Conservation (phyloP, 2,113 vertebrate species). For the Aspiorhynchus laticeps region DNA sequence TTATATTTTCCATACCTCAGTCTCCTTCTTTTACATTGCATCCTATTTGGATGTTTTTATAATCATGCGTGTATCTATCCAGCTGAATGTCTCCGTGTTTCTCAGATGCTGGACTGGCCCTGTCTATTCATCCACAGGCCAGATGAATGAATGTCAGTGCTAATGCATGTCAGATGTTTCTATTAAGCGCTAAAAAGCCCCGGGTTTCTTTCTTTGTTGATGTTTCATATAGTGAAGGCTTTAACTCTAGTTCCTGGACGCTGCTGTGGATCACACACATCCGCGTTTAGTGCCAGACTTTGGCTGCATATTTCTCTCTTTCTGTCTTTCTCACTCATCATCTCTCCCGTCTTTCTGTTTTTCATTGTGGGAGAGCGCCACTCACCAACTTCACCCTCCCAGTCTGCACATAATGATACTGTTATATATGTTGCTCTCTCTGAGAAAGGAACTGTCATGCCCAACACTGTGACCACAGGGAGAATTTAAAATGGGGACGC, state of each 20-base stretch:
- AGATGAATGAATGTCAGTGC: slow-evolving; percentile 66
- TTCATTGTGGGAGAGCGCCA: slow-evolving; percentile 70
- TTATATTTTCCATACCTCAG: neutral
- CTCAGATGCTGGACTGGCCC: slow-evolving; percentile 25
- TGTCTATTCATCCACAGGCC: slow-evolving; percentile 61
- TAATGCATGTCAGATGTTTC: slow-evolving; percentile 79
- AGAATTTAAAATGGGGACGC: slow-evolving; percentile 57
- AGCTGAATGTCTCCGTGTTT: slow-evolving; percentile 11
- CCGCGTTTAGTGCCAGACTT: slow-evolving; percentile 72
- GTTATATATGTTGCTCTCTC: slow-evolving; percentile 68
- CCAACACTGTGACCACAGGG: slow-evolving; percentile 70
- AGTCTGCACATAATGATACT: slow-evolving; percentile 75
- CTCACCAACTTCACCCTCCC: slow-evolving; percentile 70
- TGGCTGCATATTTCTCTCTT: slow-evolving; percentile 58
- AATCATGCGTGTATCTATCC: slow-evolving; percentile 26
- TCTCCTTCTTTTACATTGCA: neutral
- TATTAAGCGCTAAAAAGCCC: slow-evolving; percentile 73
- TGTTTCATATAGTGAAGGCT: slow-evolving; percentile 77
- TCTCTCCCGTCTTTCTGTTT: slow-evolving; percentile 22
- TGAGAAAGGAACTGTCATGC: slow-evolving; percentile 71
- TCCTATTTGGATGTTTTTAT: slow-evolving; percentile 17
- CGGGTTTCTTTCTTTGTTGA: slow-evolving; percentile 69
- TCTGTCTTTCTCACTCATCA: slow-evolving; percentile 51
- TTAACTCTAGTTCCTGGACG: slow-evolving; percentile 67
- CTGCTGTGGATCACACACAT: slow-evolving; percentile 73